Conservation (phyloP, 2,888 invertebrate genomes). For the Leucophenga maculata region DNA sequence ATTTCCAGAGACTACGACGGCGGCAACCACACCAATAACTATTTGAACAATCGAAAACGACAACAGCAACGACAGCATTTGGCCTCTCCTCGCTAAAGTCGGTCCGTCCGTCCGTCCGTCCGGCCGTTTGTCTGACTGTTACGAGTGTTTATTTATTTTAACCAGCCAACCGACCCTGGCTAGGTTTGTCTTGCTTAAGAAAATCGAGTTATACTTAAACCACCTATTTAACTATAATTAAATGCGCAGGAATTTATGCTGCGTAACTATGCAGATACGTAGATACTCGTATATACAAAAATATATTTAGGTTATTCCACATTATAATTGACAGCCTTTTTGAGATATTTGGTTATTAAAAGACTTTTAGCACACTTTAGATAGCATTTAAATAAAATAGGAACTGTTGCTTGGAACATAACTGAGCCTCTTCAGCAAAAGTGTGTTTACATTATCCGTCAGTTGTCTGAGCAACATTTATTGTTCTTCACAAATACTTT, state of each 20-base stretch:
- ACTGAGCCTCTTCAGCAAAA: too few species aligned
- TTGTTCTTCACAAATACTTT: too few species aligned
- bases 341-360: too few species aligned
- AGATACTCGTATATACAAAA: background rate
- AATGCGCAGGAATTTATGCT: slow-evolving; percentile 1
- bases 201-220: slow-evolving; percentile 2
- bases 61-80: slow-evolving; percentile 25
- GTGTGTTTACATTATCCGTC: too few species aligned
- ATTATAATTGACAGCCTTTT: too few species aligned
- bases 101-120: background rate
- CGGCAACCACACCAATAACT: background rate
- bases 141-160: background rate
- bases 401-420: too few species aligned
- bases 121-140: background rate
- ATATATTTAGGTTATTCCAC: too few species aligned
- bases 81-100: slow-evolving; percentile 33
- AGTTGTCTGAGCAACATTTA: too few species aligned
- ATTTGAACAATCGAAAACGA: background rate
- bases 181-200: background rate
- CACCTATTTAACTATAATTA: slow-evolving; percentile 4
- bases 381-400: too few species aligned
- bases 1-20: background rate
- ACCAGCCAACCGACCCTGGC: background rate
- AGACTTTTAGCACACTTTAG: too few species aligned
- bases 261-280: slow-evolving; percentile 4